Evolutionary conservation across 2,888 invertebrate species (phyloP), one percentile per base, ranked within the genome.

Genomic region (Eudasyphora cyanicolor): DNA sequence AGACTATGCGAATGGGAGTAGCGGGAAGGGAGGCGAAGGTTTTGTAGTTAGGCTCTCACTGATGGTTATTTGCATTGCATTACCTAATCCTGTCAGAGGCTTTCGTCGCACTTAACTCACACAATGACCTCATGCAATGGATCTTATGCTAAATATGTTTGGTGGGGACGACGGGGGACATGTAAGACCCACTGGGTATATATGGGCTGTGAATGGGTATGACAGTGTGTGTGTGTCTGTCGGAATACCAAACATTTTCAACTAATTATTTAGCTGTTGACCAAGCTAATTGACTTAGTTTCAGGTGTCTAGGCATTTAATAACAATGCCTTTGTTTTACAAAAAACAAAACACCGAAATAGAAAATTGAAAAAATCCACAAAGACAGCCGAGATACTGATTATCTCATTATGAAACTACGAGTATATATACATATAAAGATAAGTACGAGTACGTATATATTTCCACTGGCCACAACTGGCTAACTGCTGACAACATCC

Each of bases 111-210:
- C 62, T 83, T 51, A 49, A 73, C 49, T 69, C 60, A 76, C 79
- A 62, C 75, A 79, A 83, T 83, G 79, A 79, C 82, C 79, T 83
- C 79, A 83, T 83, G 69, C 35, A 79, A 69, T 57, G 57, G 29
- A 29, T n/a, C 49, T 64, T 67, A 67, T 67, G 67, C 27, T 57
- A 57, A 45, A n/a, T n/a, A n/a, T n/a, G 6, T 45, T 54, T 54
- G 19, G 24, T 12, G 49, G 21, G 29, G 24, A 29, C 14, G 60
- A 42, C 12, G 21, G 64, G 51, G 21, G n/a, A n/a, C n/a, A n/a
- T n/a, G n/a, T 21, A 21, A n/a, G 38, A 14, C 27, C 12, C 14
- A 24, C n/a, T n/a, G n/a, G n/a, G 29, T 60, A 29, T 54, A 24
- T 21, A 10, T 17, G 1, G 7, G 21, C n/a, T 62, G 3, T 35